Evolutionary conservation across 2,113 vertebrate species (phyloP), one percentile per base, ranked within the genome.

Genomic region (Falcunculus frontatus): DNA sequence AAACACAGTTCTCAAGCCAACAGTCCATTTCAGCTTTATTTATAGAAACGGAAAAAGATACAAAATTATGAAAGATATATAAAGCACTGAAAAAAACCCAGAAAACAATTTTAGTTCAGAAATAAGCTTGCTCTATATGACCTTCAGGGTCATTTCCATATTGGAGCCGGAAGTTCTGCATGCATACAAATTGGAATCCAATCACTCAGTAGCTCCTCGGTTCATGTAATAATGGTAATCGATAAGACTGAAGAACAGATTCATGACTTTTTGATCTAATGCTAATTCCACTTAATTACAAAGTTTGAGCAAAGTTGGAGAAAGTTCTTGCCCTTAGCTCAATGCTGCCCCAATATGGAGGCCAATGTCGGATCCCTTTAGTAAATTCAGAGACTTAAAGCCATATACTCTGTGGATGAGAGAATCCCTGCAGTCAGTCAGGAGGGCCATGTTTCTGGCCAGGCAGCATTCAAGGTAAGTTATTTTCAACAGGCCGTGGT

Each of bases 1-100:
- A 83, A 49, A 85, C 27, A 50, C 10, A 52, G 19, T 41, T 95
- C 55, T 84, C 50, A 77, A 90, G 50, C 18, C 79, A 94, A 47
- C 33, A 69, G 46, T 57, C 27, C 37, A 27, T 84, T 92, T 81
- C 50, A 93, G 72, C 86, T 96, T 96, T 96, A 94, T 97, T 94
- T 80, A 68, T 22, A 85, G 55, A 86, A 96, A 95, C 33, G 80
- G 46, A 52, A 94, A 60, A 50, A 26, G 33, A 62, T 87, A 89
- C 42, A 96, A 82, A 90, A 80, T 69, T 52, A 74, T 39, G 7
- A 25, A 83, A 85, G 5, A 64, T 53, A 10, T 63, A 80, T 39
- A 93, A 84, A 91, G 39, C 50, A 70, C 17, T 22, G 29, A 32
- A 63, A 67, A 59, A 63, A 67, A 59, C 78, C 7, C 2, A 32